Conservation (phyloP, 2,888 invertebrate genomes). For the Lumbricus terrestris region DNA sequence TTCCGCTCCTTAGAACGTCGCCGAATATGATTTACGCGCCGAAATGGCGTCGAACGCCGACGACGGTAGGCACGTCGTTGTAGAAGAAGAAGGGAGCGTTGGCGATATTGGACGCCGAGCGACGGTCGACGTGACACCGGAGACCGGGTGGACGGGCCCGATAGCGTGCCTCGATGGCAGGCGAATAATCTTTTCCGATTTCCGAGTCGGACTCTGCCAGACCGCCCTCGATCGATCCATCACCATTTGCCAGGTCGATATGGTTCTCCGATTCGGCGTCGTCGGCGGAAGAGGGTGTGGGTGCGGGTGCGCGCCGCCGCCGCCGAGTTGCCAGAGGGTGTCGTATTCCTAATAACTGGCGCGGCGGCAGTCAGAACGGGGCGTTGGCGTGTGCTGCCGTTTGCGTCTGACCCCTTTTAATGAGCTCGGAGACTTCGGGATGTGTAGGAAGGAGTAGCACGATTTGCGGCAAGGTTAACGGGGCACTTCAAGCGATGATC, state of each 20-base stretch:
- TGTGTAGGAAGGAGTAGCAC: neutral
- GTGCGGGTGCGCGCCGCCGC: too few species aligned
- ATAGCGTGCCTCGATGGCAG: neutral
- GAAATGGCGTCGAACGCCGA: neutral
- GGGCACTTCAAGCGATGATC: neutral
- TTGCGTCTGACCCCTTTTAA: neutral
- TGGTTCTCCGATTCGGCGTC: neutral
- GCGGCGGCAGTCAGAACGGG: neutral
- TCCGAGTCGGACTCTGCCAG: neutral
- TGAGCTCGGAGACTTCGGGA: neutral
- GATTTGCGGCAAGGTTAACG: neutral
- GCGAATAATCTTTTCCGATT: conserved; percentile 10
- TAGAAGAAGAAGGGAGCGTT: neutral
- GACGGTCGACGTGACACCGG: neutral
- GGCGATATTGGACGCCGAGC: neutral
- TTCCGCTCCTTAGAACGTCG: neutral
- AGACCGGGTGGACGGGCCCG: neutral
- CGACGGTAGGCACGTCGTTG: neutral
- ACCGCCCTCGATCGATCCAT: neutral
- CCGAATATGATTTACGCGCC: neutral
- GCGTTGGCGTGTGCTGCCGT: neutral
- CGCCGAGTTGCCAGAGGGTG: neutral
- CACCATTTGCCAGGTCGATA: conserved; percentile 14
- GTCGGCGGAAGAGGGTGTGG: neutral
- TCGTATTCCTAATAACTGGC: neutral